Base-by-base conservation (phyloP, 1,140 invertebrate genomes). In the Nasonia longicornis region DNA sequence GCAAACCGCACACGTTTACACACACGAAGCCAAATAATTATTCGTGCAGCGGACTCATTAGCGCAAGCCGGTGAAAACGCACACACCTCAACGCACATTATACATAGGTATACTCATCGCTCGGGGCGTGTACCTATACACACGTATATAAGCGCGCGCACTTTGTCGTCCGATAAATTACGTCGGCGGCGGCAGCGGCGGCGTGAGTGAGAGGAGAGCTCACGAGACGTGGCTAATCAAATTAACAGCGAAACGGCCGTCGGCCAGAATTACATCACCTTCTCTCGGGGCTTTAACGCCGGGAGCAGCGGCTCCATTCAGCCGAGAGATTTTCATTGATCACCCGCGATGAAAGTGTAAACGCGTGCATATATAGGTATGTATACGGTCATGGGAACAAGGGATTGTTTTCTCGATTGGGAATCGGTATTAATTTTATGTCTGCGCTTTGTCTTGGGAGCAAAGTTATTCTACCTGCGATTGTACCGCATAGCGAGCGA, bases 211-310 rank as follows among this genome's bases (percentile, higher is more conserved):
- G 29, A n/a, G 69, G 10, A 42, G 4, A 35, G 48, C 20, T 38
- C 31, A 66, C 26, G 58, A 76, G 29, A 76, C n/a, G 58, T 31
- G 31, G 58, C 58, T 76, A 66, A 76, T 76, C 35, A 76, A 76
- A 76, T 76, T 76, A 64, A 35, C 74, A 31, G 48, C 14, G 16
- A 74, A 74, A 74, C 72, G 16, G 52, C 48, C 22, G 72, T 74
- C 26, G 20, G 45, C 29, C 29, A 26, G 16, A 20, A 35, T 63
- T 74, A 35, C 72, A 20, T 74, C 48, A 74, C 72, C 45, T 58
- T 63, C 52, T 35, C 16, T n/a, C 16, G 3, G 31, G 20, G 16
- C 16, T 58, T 2, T 52, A n/a, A 3, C 3, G n/a, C 6, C 6
- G 3, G 16, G 3, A n/a, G 48, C 14, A 16, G 48, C 22, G 35